Conservation (phyloP, 2,797 vertebrate genomes). For the Cygnus olor region DNA sequence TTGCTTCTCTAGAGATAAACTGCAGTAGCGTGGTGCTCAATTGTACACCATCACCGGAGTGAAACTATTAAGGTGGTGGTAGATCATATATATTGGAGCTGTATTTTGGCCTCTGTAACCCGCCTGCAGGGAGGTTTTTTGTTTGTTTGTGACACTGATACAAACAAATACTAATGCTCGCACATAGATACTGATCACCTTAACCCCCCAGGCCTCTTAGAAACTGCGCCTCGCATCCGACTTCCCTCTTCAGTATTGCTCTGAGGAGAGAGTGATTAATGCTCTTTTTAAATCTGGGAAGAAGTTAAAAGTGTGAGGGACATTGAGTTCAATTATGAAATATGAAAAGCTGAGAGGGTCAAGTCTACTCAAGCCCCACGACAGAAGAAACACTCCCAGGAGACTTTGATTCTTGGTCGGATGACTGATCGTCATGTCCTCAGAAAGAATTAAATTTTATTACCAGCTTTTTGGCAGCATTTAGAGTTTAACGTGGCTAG, state of each 20-base stretch:
- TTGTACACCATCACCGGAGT: neutral
- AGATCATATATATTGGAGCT: neutral
- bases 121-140: neutral
- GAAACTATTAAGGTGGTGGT: neutral
- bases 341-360: slow-evolving; percentile 64
- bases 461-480: slow-evolving; percentile 47
- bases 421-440: slow-evolving; percentile 63
- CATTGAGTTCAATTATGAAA: slow-evolving; percentile 66
- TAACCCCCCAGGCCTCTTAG: neutral
- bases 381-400: slow-evolving; percentile 43
- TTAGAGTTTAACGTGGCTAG: slow-evolving; percentile 49
- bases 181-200: neutral
- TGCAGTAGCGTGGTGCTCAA: fast-evolving
- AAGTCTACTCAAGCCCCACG: slow-evolving; percentile 15
- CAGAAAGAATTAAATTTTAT: slow-evolving; percentile 70
- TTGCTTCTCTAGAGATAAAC: neutral
- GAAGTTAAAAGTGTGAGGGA: slow-evolving; percentile 57
- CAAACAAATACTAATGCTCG: fast-evolving
- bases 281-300: slow-evolving; percentile 46
- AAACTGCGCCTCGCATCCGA: neutral
- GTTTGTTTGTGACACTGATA: neutral
- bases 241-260: neutral
- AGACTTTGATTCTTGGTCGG: slow-evolving; percentile 43
- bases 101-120: neutral
- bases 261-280: slow-evolving; percentile 29